Evolutionary conservation across 1,140 invertebrate genomes (phyloP).

Genomic region (Drosophila paulistorum): DNA sequence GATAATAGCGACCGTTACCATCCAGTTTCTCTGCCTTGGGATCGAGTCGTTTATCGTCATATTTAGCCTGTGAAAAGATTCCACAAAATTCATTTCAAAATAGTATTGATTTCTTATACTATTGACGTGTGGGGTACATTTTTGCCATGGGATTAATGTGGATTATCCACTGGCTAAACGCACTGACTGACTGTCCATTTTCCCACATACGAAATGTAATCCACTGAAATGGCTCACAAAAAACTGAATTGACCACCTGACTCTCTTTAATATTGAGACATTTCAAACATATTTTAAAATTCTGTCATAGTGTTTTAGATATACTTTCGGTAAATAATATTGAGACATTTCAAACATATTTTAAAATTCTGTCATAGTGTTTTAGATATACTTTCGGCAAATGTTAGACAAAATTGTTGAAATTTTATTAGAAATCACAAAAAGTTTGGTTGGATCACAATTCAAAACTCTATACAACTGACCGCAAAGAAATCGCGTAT

Average conservation of each 20-base stretch:
- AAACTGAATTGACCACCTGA: not conserved
- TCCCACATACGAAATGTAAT: conserved; percentile 37
- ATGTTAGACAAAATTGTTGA: not conserved
- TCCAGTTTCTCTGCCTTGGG: conserved; percentile 69
- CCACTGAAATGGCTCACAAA: conserved; percentile 51
- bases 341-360: conserved; percentile 1
- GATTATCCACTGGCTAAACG: conserved; percentile 44
- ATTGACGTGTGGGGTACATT: conserved; percentile 23
- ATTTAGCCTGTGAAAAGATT: conserved; percentile 60
- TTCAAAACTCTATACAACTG: conserved; percentile 26
- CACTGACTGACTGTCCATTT: conserved; percentile 1
- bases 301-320: conserved; percentile 34
- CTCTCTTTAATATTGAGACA: not conserved
- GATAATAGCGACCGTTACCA: conserved; percentile 84
- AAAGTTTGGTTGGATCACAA: not conserved
- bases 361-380: conserved; percentile 37
- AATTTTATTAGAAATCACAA: conserved; percentile 16
- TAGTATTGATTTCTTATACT: not conserved
- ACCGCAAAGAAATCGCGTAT: conserved; percentile 81
- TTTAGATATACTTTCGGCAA: conserved; percentile 33
- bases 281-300: conserved; percentile 26
- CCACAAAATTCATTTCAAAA: not conserved
- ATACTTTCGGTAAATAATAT: conserved; percentile 21
- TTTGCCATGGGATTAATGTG: conserved; percentile 51
- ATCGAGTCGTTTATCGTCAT: conserved; percentile 63